Base-by-base conservation (phyloP, 2,888 invertebrate genomes). In the Nomada fucata region DNA sequence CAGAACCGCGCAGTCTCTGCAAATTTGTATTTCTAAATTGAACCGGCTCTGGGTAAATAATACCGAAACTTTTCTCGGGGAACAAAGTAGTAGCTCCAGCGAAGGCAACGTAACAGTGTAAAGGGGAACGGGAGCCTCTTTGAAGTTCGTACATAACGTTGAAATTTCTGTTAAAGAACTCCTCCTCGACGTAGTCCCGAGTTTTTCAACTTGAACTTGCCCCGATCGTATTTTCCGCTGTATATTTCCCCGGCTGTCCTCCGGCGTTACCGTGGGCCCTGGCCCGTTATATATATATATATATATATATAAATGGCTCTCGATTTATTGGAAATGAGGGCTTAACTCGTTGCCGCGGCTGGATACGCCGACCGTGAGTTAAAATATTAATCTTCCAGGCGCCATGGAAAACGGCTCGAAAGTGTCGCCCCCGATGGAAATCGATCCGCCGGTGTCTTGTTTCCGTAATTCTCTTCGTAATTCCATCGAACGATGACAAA, bases 11-110 rank as follows among this genome's bases (percentile, higher is more conserved):
- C 55, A 52, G 63, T 70, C 68, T 75, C 67, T 60, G 80, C 47
- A 82, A 82, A 82, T 81, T 82, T 82, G 76, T 81, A 76, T 72
- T 82, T 80, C 82, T 44, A 63, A 81, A 82, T 81, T 82, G 81
- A 76, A 81, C 68, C 20, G 68, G 57, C 53, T 23, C 71, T 52
- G 63, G 47, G 68, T 76, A 82, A 82, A 82, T 76, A 82, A 82
- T 75, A 81, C 71, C 50, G 53, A 52, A 79, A 79, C 52, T 79
- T 79, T 82, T 67, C 80, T 61, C 74, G 65, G 71, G 71, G 70
- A 82, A 82, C 79, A 70, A 79, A 82, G 70, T 82, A 47, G 53
- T 42, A 47, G 69, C 47, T 59, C 44, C n/a, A 44, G 36, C 18
- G 36, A 53, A 23, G 26, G 26, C 13, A 5, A 15, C 36, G 23